These are phyloP conservation scores for Telmatochromis bifrenatus DNA, from an alignment of 2,113 vertebrate genomes.

Conservation along the genomic window DNA sequence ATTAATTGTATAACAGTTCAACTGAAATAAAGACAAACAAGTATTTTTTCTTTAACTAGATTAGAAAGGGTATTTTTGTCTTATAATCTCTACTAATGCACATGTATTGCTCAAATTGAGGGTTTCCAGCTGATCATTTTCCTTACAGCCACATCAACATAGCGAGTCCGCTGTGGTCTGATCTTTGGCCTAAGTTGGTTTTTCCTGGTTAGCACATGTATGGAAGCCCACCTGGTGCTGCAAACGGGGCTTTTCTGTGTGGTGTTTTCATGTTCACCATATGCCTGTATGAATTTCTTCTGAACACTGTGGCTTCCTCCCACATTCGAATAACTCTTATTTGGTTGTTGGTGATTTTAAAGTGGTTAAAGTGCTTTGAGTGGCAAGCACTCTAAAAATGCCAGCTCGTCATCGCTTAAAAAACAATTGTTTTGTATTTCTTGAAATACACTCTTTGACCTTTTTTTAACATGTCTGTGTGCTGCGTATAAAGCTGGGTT, in stretches of 20 bases:
- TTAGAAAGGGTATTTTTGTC: neutral
- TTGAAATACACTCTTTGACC: neutral
- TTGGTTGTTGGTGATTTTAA: neutral
- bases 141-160: neutral
- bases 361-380: neutral
- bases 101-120: neutral
- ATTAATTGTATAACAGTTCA: neutral
- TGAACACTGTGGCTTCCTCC: neutral
- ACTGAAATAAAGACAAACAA: neutral
- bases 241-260: neutral
- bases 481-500: neutral
- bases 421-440: rapidly evolving
- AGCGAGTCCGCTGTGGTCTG: neutral
- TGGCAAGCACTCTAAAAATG: neutral
- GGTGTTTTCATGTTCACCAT: neutral
- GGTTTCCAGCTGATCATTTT: neutral
- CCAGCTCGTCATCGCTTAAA: neutral
- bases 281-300: neutral
- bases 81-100: neutral
- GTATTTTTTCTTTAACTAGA: neutral
- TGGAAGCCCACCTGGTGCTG: neutral
- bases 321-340: rapidly evolving
- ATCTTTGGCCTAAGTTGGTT: neutral
- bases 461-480: neutral
- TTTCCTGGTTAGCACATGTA: neutral